A percentile compares a stretch with the other conserved stretches of the same genome.
Conservation (phyloP, 2,888 invertebrate species). For the Parnassius apollo region DNA sequence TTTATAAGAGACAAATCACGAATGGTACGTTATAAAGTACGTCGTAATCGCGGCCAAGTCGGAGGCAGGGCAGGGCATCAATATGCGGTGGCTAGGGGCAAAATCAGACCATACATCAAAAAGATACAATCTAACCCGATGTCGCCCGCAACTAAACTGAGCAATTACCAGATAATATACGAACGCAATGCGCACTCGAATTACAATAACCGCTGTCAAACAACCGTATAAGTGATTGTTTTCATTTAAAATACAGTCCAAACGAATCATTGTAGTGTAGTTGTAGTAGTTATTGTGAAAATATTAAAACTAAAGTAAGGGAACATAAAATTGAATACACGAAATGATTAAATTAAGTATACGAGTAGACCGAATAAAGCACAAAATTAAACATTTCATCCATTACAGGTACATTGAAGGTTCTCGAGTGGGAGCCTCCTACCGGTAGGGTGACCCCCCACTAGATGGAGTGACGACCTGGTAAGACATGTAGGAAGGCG, state of each 20-base stretch:
- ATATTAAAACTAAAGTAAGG: too few relatives aligned
- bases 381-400: too few relatives aligned
- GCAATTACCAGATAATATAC: constrained; percentile 49
- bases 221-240: constrained; percentile 13
- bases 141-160: constrained; percentile 63
- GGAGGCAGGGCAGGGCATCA: constrained; percentile 47
- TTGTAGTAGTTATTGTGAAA: too few relatives aligned
- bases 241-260: constrained; percentile 12
- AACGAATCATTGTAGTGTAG: not conserved
- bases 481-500: too few relatives aligned
- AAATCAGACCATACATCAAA: constrained; percentile 60
- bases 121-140: constrained; percentile 58
- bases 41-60: constrained; percentile 44
- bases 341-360: too few relatives aligned
- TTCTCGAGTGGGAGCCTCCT: too few relatives aligned
- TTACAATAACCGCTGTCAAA: constrained; percentile 20
- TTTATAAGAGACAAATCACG: constrained; percentile 26
- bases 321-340: too few relatives aligned
- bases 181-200: constrained; percentile 10
- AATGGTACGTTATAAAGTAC: constrained; percentile 28
- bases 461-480: too few relatives aligned
- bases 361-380: too few relatives aligned
- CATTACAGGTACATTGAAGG: too few relatives aligned
- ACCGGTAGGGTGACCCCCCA: too few relatives aligned
- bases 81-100: constrained; percentile 53